Evolutionary conservation across 2,888 invertebrate genomes (phyloP).

Genomic region (Caenorhabditis sulstoni): DNA sequence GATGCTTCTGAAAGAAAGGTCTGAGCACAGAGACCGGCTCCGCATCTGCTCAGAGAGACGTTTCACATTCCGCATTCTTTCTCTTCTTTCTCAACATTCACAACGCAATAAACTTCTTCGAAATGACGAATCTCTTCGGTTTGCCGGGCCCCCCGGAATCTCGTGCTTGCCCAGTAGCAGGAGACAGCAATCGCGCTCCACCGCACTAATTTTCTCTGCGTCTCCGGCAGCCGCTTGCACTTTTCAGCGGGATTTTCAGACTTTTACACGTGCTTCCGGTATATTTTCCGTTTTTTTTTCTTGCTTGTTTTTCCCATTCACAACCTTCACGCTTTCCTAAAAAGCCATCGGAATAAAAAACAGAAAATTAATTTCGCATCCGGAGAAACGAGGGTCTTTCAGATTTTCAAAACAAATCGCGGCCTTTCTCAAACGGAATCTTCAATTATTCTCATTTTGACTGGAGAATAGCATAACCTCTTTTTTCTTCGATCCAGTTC

Average conservation of each 20-base stretch:
- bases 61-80: neutral
- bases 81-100: neutral
- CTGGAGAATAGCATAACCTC: constrained; percentile 13
- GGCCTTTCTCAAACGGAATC: constrained; percentile 16
- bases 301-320: constrained; percentile 9
- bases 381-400: neutral
- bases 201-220: constrained; percentile 45
- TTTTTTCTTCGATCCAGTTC: neutral
- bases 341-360: neutral
- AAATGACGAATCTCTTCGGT: too few species aligned
- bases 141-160: neutral
- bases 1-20: neutral
- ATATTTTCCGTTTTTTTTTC: constrained; percentile 6
- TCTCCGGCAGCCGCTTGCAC: constrained; percentile 25
- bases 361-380: constrained; percentile 20
- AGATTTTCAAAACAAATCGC: constrained; percentile 11
- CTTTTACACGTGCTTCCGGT: constrained; percentile 28
- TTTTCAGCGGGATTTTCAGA: constrained; percentile 38
- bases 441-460: constrained; percentile 14
- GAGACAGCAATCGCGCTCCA: constrained; percentile 30
- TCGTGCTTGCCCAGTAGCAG: neutral
- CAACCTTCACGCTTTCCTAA: constrained; percentile 7
- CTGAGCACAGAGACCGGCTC: too few species aligned
- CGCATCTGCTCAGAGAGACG: neutral
- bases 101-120: neutral